Base-by-base conservation (phyloP, 2,113 vertebrate genomes). In the Gnathonemus echidnorhynchus region DNA sequence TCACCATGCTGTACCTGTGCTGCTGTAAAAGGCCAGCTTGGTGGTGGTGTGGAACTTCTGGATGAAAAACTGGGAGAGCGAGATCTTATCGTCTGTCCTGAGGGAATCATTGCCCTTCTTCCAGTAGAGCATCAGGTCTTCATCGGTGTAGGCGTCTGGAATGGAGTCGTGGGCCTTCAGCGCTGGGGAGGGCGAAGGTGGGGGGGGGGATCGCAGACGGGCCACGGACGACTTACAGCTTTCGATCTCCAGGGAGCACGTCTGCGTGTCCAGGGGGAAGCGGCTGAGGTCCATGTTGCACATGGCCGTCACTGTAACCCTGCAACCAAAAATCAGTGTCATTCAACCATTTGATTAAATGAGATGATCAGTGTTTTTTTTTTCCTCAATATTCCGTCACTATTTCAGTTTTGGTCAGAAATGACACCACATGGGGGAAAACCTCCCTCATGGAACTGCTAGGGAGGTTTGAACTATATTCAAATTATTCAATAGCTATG, bases 71-170 rank as follows among this genome's bases (percentile, higher is more conserved):
- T 99, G 98, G 19, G 98, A 99, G 9, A 99, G 93, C 0, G 98
- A 99, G 93, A 99, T 99, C 88, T 95, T 96, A 90, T 98, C 98
- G 3, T 99, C 98, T 3, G 97, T 98, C 95, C 97, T 97, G 58
- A 98, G 92, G 42, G 98, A 99, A 77, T 97, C 95, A 0, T 99
- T 99, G 50, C 98, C 98, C 62, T 98, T 97, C 94, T 98, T 98
- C 98, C 98, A 99, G 94, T 98, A 98, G 1, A 99, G 95, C 97
- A 98, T 98, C 62, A 99, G 95, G 92, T 99, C 98, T 4, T 99
- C 98, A 87, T 99, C 98, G 0, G 98, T 99, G 80, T 99, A 99
- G 1, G 98, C 98, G 93, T 99, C 98, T 99, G 90, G 53, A 89
- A 91, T 48, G 90, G 87, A 49, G 21, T 86, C 5, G 0, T 24